A percentile compares a stretch with the other conserved stretches of the same genome.
These are phyloP conservation scores for Therioaphis trifolii DNA, from an alignment of 2,888 invertebrate genomes.

Conservation along the genomic window DNA sequence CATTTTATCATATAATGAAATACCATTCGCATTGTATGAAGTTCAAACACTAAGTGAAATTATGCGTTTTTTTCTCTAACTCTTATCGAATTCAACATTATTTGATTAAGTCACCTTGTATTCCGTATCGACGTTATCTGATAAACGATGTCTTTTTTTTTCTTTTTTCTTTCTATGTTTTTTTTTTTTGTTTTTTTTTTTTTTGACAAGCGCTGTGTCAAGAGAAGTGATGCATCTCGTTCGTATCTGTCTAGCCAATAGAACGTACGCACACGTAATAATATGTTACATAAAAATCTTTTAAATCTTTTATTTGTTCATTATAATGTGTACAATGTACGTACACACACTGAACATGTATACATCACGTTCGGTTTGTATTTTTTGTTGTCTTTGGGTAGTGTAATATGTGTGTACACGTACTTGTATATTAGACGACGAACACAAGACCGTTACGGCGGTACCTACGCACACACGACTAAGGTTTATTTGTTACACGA, in stretches of 20 bases:
- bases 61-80: constrained; percentile 18
- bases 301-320: constrained; percentile 41
- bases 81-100: constrained; percentile 11
- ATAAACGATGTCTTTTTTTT: background rate
- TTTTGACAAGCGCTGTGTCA: constrained; percentile 1
- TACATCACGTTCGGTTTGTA: background rate
- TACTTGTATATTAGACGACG: background rate
- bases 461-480: background rate
- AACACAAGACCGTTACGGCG: background rate
- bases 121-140: constrained; percentile 29
- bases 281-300: too few species aligned
- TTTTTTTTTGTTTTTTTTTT: background rate
- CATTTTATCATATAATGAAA: background rate
- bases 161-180: background rate
- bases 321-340: background rate
- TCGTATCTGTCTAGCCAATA: constrained; percentile 1
- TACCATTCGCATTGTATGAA: background rate
- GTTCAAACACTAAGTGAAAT: constrained; percentile 31
- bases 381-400: background rate
- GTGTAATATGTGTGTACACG: background rate
- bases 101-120: constrained; percentile 46
- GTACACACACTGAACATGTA: background rate
- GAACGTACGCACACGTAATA: background rate
- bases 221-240: background rate
- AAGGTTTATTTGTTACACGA: background rate